Base-by-base conservation (phyloP, 1,140 invertebrate genomes). In the Papilio helenus region DNA sequence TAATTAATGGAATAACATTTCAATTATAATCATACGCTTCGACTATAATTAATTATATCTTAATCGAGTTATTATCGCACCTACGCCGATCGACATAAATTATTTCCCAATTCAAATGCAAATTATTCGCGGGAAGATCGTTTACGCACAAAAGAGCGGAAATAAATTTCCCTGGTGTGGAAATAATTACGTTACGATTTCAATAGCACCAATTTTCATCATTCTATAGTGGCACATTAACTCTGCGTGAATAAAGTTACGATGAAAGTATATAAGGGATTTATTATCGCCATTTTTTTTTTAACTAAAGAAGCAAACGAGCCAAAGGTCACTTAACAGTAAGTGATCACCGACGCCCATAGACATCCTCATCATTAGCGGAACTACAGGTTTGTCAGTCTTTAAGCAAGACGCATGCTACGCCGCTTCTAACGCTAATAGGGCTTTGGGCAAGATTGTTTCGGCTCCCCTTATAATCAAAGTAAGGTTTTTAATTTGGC, bases 91-190 rank as follows among this genome's bases (percentile, higher is more conserved):
- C 23, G 42, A 74, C n/a, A 51, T 74, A 74, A 74, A 74, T 74
- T 74, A 74, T 49, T 16, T 68, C 3, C 72, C 72, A 74, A 74
- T 74, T 74, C 44, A 49, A 49, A 74, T 74, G 72, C 72, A 74
- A 74, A 74, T 74, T 74, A 74, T 44, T 49, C 72, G 23, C 72
- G 20, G 44, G 72, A 16, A 46, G 72, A 74, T 74, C 72, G 44
- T 49, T 68, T 49, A 26, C 72, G 44, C 72, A 74, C 72, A 74
- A 74, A 74, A 49, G 72, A 74, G 72, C 39, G 42, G 72, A 74
- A 74, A 74, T 74, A 74, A 74, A 74, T 74, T 74, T 74, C 3
- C 44, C 42, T 74, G 72, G 23, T 51, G 72, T 51, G 44, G 72
- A 49, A 74, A 49, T 74, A 74, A 74, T 74, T 51, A 74, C 23